Conservation (phyloP, 1,140 invertebrate species). For the Drosophila melanica region DNA sequence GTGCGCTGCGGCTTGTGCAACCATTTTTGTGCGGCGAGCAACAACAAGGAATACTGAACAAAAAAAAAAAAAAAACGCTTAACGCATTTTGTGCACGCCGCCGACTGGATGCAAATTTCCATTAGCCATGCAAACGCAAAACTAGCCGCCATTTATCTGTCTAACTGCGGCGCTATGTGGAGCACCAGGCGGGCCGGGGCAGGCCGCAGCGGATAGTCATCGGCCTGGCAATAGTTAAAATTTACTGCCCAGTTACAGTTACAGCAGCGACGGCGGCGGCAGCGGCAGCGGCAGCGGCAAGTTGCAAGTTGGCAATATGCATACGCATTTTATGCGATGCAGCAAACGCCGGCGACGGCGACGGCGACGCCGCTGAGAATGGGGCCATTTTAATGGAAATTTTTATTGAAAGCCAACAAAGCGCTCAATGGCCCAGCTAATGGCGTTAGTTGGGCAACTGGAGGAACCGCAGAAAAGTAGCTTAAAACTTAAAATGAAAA, state of each 20-base stretch:
- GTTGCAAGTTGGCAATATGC: slow-evolving; percentile 79
- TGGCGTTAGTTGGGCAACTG: slow-evolving; percentile 75
- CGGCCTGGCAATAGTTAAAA: slow-evolving; percentile 75
- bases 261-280: not conserved
- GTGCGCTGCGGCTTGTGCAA: slow-evolving; percentile 16
- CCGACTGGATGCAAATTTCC: slow-evolving; percentile 79
- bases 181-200: slow-evolving; percentile 15
- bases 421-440: slow-evolving; percentile 79
- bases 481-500: slow-evolving; percentile 74
- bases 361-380: slow-evolving; percentile 12
- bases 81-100: slow-evolving; percentile 65
- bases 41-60: slow-evolving; percentile 2
- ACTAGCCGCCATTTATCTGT: slow-evolving; percentile 81
- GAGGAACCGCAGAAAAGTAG: slow-evolving; percentile 58
- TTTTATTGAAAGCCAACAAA: slow-evolving; percentile 82
- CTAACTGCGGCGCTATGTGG: slow-evolving; percentile 52
- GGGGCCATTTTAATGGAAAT: slow-evolving; percentile 75
- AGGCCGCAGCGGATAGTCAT: slow-evolving; percentile 25
- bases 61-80: slow-evolving; percentile 47
- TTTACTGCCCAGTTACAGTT: slow-evolving; percentile 70
- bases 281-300: slow-evolving; percentile 25
- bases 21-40: slow-evolving; percentile 16
- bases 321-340: slow-evolving; percentile 77
- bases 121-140: slow-evolving; percentile 81
- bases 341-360: slow-evolving; percentile 15